Percentiles rank a stretch among this genome's conserved stretches.
These are phyloP conservation scores for Melinaea menophilus DNA, from an alignment of 2,888 invertebrate species.

Conservation along the genomic window DNA sequence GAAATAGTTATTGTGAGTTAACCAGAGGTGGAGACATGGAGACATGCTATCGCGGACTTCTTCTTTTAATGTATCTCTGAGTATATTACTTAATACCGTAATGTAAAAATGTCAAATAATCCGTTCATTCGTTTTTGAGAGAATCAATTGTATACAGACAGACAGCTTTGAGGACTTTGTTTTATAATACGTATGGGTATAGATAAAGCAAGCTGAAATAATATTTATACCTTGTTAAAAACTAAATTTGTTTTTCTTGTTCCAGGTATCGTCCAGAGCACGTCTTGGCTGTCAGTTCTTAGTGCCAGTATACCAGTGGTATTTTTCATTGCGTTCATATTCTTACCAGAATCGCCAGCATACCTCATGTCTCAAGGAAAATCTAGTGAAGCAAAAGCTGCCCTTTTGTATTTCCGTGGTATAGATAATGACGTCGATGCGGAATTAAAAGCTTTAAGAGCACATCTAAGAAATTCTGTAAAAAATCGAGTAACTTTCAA, in stretches of 20 bases:
- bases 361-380: conserved; percentile 78
- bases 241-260: conserved; percentile 24
- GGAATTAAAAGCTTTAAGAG: conserved; percentile 73
- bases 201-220: conserved; percentile 1
- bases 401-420: conserved; percentile 80
- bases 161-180: too few species aligned
- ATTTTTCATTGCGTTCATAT: conserved; percentile 74
- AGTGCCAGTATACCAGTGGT: conserved; percentile 63
- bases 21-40: too few species aligned
- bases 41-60: too few species aligned
- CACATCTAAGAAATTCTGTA: conserved; percentile 63
- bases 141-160: too few species aligned
- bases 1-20: too few species aligned
- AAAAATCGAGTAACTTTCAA: conserved; percentile 66
- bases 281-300: conserved; percentile 62
- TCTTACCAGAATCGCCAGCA: conserved; percentile 85
- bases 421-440: conserved; percentile 76
- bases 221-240: neutral
- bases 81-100: too few species aligned
- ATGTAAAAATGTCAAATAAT: too few species aligned
- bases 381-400: conserved; percentile 76
- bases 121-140: too few species aligned
- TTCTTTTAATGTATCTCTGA: too few species aligned
- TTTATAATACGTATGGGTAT: neutral
- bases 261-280: conserved; percentile 64